phyloP scores from a whole-genome alignment of 2,113 vertebrate genomes.

The Pollimyrus isidori region DNA sequence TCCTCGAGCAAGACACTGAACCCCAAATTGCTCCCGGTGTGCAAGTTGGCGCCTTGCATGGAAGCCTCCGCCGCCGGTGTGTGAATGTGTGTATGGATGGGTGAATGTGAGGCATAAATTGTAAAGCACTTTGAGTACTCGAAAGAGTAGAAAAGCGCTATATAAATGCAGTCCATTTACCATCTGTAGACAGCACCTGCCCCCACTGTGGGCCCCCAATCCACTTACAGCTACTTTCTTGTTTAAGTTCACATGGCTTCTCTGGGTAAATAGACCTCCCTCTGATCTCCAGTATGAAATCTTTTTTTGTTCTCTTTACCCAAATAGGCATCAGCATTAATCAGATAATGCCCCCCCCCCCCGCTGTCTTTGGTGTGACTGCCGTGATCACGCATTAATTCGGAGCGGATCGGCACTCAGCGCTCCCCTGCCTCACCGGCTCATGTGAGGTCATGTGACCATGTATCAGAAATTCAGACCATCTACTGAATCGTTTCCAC shows the following conservation, averaged over 20 bases:
- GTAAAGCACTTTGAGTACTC: too few relatives aligned
- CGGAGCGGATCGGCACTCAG: background rate
- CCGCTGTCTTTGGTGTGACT: background rate
- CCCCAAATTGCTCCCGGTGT: too few relatives aligned
- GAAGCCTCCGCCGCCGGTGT: too few relatives aligned
- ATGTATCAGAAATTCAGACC: background rate
- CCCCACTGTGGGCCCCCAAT: background rate
- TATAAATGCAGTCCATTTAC: too few relatives aligned
- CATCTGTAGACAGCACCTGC: background rate
- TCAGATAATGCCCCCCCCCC: background rate
- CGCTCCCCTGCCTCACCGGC: background rate
- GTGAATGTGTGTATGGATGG: too few relatives aligned
- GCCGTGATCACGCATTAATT: background rate
- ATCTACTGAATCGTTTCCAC: background rate
- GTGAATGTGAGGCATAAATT: too few relatives aligned
- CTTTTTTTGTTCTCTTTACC: background rate
- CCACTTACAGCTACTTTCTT: background rate
- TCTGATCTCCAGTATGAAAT: background rate
- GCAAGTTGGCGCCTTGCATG: too few relatives aligned
- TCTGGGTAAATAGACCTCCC: background rate
- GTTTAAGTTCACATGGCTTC: background rate
- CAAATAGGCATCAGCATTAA: background rate
- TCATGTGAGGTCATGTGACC: background rate
- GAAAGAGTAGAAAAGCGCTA: too few relatives aligned
- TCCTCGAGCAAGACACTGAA: too few relatives aligned